Evolutionary conservation across 2,888 invertebrate species (phyloP).

Genomic region (Choristoneura rosaceana): DNA sequence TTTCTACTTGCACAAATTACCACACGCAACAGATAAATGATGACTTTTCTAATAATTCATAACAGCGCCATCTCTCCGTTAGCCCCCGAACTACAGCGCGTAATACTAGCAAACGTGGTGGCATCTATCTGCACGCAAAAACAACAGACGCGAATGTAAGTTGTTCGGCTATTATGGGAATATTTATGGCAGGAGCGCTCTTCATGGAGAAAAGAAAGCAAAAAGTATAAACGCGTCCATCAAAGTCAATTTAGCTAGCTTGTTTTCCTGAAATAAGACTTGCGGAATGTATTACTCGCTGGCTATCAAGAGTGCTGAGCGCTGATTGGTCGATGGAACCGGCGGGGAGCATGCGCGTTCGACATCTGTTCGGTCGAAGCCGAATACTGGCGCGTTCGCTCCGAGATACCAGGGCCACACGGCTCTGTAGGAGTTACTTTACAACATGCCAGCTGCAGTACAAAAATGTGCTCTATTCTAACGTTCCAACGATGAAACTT

Average conservation of each 20-base stretch:
- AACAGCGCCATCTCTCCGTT: constrained; percentile 77
- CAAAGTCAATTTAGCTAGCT: constrained; percentile 45
- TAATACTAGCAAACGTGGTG: constrained; percentile 26
- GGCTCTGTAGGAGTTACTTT: constrained; percentile 77
- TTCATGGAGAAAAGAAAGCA: constrained; percentile 27
- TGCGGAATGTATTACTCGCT: constrained; percentile 53
- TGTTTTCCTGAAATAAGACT: constrained; percentile 50
- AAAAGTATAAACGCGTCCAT: constrained; percentile 33
- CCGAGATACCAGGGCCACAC: constrained; percentile 83
- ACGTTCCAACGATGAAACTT: constrained; percentile 49
- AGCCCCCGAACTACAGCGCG: constrained; percentile 65
- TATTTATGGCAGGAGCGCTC: constrained; percentile 12
- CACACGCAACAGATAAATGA: constrained; percentile 1
- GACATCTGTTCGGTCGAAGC: constrained; percentile 74
- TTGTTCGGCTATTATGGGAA: constrained; percentile 15
- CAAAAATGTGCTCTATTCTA: constrained; percentile 51
- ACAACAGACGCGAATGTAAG: constrained; percentile 9
- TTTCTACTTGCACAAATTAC: neutral
- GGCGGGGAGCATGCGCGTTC: constrained; percentile 83
- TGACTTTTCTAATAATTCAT: constrained; percentile 16
- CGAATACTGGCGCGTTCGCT: constrained; percentile 84
- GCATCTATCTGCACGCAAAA: constrained; percentile 33
- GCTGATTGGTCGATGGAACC: constrained; percentile 74
- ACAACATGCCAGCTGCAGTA: constrained; percentile 38
- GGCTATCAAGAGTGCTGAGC: constrained; percentile 61